phyloP scores from a whole-genome alignment of 1,140 invertebrate species.

The Planococcus citri region DNA sequence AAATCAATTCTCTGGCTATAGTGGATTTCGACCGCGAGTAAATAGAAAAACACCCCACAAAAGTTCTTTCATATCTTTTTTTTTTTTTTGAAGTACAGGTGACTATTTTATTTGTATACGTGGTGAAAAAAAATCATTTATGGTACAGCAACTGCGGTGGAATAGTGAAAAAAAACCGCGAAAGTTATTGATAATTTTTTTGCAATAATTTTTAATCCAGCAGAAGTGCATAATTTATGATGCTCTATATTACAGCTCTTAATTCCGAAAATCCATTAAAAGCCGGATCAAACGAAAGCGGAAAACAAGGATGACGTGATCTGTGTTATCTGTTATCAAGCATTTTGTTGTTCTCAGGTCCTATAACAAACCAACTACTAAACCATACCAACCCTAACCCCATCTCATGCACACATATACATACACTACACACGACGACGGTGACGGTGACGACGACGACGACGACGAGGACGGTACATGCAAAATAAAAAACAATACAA shows the following conservation, averaged over 20 bases:
- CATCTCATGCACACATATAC: not conserved
- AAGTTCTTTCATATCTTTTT: no score
- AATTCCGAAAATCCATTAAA: constrained; percentile 19
- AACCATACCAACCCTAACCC: constrained; percentile 1
- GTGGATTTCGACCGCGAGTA: not conserved
- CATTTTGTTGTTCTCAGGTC: constrained; percentile 19
- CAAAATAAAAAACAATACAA: constrained; percentile 21
- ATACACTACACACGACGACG: not conserved
- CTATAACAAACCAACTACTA: constrained; percentile 17
- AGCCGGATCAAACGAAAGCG: constrained; percentile 19
- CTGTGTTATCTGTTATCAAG: constrained; percentile 20
- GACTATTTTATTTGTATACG: no score
- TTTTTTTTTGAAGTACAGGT: no score
- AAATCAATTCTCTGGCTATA: not conserved
- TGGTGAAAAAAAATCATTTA: no score
- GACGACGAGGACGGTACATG: constrained; percentile 12
- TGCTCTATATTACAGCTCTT: constrained; percentile 12
- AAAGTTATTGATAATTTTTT: constrained; percentile 15
- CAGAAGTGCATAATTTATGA: constrained; percentile 13
- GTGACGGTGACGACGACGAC: not conserved
- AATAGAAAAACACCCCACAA: not conserved
- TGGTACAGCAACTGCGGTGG: no score
- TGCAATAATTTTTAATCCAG: constrained; percentile 15
- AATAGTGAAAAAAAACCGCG: not conserved
- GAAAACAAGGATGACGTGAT: constrained; percentile 18